Conservation (phyloP, 2,797 vertebrate species). For the Odontamblyopus rebecca region DNA sequence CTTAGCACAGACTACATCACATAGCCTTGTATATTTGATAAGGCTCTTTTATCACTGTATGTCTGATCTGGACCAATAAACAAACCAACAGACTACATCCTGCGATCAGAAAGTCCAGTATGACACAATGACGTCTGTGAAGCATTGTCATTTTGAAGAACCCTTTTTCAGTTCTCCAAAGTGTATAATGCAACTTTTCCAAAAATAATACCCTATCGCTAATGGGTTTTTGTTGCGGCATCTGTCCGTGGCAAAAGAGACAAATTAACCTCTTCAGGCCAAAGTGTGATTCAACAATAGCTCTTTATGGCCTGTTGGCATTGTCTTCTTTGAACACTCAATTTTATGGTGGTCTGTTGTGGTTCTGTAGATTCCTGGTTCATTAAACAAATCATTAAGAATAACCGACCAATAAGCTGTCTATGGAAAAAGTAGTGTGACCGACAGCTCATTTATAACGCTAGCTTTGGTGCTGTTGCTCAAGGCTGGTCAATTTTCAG, state of each 20-base stretch:
- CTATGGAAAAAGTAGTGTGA: background rate
- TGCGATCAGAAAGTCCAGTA: constrained; percentile 4
- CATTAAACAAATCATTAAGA: background rate
- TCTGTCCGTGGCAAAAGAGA: constrained; percentile 2
- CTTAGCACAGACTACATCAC: background rate
- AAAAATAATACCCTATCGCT: background rate
- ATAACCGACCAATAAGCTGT: background rate
- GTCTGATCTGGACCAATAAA: constrained; percentile 7
- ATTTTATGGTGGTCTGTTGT: background rate
- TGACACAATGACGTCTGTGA: background rate
- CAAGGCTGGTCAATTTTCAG: too few relatives aligned
- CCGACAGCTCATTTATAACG: background rate
- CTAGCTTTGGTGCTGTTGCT: background rate
- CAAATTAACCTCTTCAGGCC: background rate
- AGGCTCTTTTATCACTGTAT: constrained; percentile 2
- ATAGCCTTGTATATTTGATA: constrained; percentile 1
- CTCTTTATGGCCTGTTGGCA: background rate
- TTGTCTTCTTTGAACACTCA: background rate
- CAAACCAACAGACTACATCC: constrained; percentile 8
- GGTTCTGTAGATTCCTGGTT: background rate
- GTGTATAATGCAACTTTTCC: background rate
- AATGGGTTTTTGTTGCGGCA: background rate
- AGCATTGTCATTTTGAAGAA: background rate
- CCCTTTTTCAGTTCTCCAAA: background rate
- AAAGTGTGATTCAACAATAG: background rate